Base-by-base conservation (phyloP, 2,888 invertebrate genomes). In the Eupeodes luniger region DNA sequence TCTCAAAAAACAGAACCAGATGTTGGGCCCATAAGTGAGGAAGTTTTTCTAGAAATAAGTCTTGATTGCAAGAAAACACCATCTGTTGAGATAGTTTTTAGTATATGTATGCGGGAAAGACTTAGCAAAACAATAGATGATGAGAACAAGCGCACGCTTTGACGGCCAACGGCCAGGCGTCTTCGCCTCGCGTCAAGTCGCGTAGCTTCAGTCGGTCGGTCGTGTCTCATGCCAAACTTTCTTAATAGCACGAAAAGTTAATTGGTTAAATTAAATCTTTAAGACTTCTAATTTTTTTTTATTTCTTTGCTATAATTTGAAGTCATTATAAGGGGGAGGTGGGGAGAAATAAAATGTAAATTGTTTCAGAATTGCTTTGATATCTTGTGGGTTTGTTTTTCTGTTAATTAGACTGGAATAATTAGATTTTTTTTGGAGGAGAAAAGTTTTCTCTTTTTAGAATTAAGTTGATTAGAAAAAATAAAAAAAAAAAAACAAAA, bases 181-280 rank as follows among this genome's bases (percentile, higher is more conserved):
- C 27, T 27, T 27, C 27, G 34, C 34, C 1, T 1, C 5, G 12
- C 5, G 55, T 27, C 27, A 2, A 1, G 5, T 27, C 5, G 55
- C 19, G 55, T 10, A 10, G 19, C 9, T 5, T 14, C n/a, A n/a
- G n/a, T 6, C 34, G 3, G 40, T 40, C 40, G 40, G 11, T 44
- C 62, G 36, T 62, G 64, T 6, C 40, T 64, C 16, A 19, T 19
- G 9, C 34, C 12, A 53, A 69, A 53, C 53, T 40, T 40, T 53
- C 53, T 12, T 53, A 53, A 69, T 70, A 55, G 27, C 3, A 70
- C 70, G 40, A 40, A 55, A 19, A 70, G 55, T 19, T 40, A 55
- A 70, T 51, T 70, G 69, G 53, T 36, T 19, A 4, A 70, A 70
- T 70, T 55, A 70, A 70, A 55, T 70, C 55, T 44, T 55, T 6